Base-by-base conservation (phyloP, 30 jellyfish, hydroid and myxozoan genomes). In the Clytia hemisphaerica region DNA sequence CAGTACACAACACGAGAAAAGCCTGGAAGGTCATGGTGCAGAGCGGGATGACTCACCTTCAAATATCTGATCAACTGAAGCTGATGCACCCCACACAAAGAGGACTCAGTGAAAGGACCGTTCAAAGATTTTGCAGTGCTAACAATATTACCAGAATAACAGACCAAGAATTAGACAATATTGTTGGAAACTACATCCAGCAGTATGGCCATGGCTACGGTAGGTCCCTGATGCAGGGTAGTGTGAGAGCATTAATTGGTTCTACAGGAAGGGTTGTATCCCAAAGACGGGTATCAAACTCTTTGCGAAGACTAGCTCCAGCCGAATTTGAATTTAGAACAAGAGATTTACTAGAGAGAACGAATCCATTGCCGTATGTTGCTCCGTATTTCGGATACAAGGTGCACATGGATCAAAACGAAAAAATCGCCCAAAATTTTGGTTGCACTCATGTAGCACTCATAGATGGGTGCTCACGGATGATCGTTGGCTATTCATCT, bases 331-430 rank as follows among this genome's bases (percentile, higher is more conserved):
- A 51, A 51, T 12, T 0, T 22, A 51, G 66, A 51, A 51, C 66
- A 51, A 22, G 66, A 12, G 66, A 51, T 24, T 10, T 51, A 14
- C 24, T 51, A 31, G 66, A 51, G 14, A 16, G 30, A 51, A 51
- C 66, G 16, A 51, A 51, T 51, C 66, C 66, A 24, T 10, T 51
- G 15, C 66, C 66, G 18, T 51, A 51, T 24, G 16, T 51, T 24
- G 66, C 24, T 24, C 66, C 66, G 18, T 51, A 51, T 24, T 51
- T 51, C 30, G 66, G 66, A 12, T 51, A 51, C 28, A 51, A 51
- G 24, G 30, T 51, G 15, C 66, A 51, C 66, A 51, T 51, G 66
- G 66, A 51, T 24, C 66, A 51, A 51, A 51, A 51, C 30, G 66
- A 51, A 1, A 51, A 51, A 31, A 1, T 51, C 24, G 66, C 30